Evolutionary conservation across 1,140 invertebrate species (phyloP), one percentile per base, ranked within the genome.

Genomic region (Paramacrobiotus metropolitanus): DNA sequence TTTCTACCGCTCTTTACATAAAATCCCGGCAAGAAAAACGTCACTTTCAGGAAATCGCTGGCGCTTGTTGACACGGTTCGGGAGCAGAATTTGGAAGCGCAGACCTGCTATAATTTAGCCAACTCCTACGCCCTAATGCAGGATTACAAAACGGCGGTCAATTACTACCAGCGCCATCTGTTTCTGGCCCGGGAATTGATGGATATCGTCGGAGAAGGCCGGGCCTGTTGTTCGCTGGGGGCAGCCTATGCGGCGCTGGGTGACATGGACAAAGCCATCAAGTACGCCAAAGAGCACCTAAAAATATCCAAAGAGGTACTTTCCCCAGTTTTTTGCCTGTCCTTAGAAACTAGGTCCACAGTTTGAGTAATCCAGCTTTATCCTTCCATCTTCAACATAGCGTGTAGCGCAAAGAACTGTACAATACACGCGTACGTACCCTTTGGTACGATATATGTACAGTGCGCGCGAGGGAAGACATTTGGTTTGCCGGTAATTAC

Each of bases 61-160:
- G 76, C 81, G 0, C 70, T 92, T 21, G 87, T 87, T 2, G 82
- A 89, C 69, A 85, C 91, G 70, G 70, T 92, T 31, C 81, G 83
- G 28, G 92, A 97, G 72, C 80, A 83, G 63, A 89, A 89, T 0
- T 83, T 96, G 2, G 92, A 97, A 71, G 93, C 92, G 0, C 93
- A 97, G 71, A 88, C 91, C 0, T 96, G 91, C 70, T 97, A 96
- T 71, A 92, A 87, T 61, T 74, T 97, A 21, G 93, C 92, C 1
- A 97, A 96, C 69, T 95, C 92, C 0, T 96, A 93, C 69, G 95
- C 91, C 0, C 74, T 97, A n/a, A 75, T 96, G 15, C 75, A 87
- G 30, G 87, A 97, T 74, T 95, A 91, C 71, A 76, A 81, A 55
- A 80, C 81, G 44, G 90, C 92, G 2, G 86, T 96, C 63, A 87